Evolutionary conservation across 2,113 vertebrate species (phyloP).

Genomic region (Rattus norvegicus): DNA sequence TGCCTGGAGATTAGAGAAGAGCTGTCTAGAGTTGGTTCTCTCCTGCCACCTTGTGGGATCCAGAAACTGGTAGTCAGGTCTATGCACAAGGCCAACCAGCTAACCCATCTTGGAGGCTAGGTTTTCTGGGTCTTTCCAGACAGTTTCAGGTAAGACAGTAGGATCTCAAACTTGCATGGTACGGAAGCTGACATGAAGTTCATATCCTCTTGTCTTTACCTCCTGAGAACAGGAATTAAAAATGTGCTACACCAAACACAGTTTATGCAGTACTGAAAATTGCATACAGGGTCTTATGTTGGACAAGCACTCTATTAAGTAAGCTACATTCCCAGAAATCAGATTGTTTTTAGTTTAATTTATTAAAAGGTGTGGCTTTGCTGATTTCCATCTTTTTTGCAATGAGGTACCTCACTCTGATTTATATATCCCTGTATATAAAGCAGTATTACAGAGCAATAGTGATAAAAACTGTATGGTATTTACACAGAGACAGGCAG

Average conservation of each 20-base stretch:
- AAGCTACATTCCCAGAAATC: neutral
- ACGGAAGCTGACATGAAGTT: neutral
- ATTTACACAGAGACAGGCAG: no score
- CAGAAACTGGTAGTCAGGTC: neutral
- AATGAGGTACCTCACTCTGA: neutral
- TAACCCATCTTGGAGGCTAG: neutral
- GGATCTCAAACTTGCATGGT: neutral
- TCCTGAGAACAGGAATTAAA: neutral
- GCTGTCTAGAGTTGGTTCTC: neutral
- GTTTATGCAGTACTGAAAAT: neutral
- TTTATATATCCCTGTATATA: neutral
- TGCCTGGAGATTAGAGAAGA: neutral
- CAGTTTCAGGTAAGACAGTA: neutral
- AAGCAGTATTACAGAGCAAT: no score
- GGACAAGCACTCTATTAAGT: neutral
- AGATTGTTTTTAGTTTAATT: neutral
- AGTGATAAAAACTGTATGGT: no score
- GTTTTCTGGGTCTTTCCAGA: neutral
- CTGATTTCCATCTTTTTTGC: neutral
- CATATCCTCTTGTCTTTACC: neutral
- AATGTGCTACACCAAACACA: neutral
- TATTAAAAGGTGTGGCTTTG: neutral
- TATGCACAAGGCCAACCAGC: neutral
- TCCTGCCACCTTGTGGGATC: conserved; percentile 26
- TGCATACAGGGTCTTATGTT: neutral